These are phyloP conservation scores for Cyanocitta stelleri DNA, from an alignment of 2,113 vertebrate genomes.

Conservation along the genomic window DNA sequence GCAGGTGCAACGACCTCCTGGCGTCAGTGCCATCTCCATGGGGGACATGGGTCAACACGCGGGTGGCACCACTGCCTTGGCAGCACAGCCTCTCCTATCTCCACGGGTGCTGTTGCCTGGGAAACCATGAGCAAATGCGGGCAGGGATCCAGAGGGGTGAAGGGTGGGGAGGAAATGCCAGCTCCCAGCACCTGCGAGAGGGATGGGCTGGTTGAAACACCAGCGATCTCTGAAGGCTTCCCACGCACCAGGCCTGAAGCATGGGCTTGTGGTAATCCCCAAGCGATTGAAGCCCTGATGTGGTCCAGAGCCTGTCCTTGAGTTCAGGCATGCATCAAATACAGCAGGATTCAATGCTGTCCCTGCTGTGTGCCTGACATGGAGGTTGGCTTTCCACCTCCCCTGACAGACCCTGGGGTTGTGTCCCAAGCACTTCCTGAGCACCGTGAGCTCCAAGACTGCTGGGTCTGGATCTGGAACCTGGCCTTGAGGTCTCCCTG, in stretches of 20 bases:
- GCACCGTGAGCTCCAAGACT: neutral
- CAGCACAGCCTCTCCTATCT: neutral
- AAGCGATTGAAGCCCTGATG: fast-evolving
- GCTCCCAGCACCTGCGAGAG: neutral
- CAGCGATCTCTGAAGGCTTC: neutral
- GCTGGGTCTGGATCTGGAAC: neutral
- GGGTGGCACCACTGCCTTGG: fast-evolving
- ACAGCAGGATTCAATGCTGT: neutral
- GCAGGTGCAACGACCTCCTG: neutral
- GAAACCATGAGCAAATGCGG: neutral
- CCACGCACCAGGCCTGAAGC: fast-evolving
- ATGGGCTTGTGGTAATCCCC: fast-evolving
- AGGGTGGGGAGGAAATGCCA: conserved; percentile 13
- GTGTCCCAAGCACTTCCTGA: neutral
- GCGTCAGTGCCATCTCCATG: neutral
- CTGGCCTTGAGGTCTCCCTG: neutral
- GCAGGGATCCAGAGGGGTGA: conserved; percentile 30
- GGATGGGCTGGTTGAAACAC: fast-evolving
- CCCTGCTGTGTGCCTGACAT: neutral
- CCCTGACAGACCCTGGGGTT: neutral
- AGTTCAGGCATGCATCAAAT: neutral
- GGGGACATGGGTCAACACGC: neutral
- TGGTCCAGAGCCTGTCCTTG: neutral
- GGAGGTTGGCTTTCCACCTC: neutral
- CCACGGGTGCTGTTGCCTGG: conserved; percentile 10